These are phyloP conservation scores for Telmatherina bonti DNA, from an alignment of 2,797 vertebrate genomes.

Conservation along the genomic window DNA sequence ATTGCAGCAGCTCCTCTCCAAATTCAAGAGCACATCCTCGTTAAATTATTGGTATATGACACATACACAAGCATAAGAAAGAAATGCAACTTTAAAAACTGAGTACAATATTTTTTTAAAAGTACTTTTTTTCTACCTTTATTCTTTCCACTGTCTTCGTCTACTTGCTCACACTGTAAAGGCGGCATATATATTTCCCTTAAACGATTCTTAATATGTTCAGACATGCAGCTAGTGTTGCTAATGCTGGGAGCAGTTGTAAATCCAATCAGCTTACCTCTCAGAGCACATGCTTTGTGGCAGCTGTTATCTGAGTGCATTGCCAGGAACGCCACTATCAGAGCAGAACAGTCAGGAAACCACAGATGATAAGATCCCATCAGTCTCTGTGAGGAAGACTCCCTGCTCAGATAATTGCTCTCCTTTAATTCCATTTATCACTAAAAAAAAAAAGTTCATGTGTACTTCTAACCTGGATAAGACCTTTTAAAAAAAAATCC, in stretches of 20 bases:
- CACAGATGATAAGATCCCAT: slow-evolving; percentile 67
- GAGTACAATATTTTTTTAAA: neutral
- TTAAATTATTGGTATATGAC: neutral
- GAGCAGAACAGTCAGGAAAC: slow-evolving; percentile 63
- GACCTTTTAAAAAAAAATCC: neutral
- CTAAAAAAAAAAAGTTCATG: slow-evolving; percentile 11
- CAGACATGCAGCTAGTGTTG: slow-evolving; percentile 29
- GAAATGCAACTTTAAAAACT: neutral
- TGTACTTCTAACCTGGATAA: slow-evolving; percentile 23
- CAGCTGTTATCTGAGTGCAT: slow-evolving; percentile 57
- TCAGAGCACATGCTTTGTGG: slow-evolving; percentile 31
- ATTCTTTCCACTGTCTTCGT: slow-evolving; percentile 19
- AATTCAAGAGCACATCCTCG: neutral
- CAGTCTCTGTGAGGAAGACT: slow-evolving; percentile 44
- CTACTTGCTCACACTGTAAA: slow-evolving; percentile 2
- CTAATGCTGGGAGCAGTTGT: slow-evolving; percentile 26
- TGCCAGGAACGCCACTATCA: slow-evolving; percentile 55
- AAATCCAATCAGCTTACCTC: slow-evolving; percentile 26
- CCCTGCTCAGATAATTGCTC: slow-evolving; percentile 34
- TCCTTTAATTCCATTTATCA: slow-evolving; percentile 45
- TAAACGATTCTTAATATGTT: slow-evolving; percentile 26
- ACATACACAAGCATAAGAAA: slow-evolving; percentile 8
- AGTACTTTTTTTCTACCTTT: slow-evolving; percentile 11
- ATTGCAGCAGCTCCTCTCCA: neutral
- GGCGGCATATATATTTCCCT: neutral